These are phyloP conservation scores for Marronus borbonicus DNA, from an alignment of 2,888 invertebrate species.

Conservation along the genomic window DNA sequence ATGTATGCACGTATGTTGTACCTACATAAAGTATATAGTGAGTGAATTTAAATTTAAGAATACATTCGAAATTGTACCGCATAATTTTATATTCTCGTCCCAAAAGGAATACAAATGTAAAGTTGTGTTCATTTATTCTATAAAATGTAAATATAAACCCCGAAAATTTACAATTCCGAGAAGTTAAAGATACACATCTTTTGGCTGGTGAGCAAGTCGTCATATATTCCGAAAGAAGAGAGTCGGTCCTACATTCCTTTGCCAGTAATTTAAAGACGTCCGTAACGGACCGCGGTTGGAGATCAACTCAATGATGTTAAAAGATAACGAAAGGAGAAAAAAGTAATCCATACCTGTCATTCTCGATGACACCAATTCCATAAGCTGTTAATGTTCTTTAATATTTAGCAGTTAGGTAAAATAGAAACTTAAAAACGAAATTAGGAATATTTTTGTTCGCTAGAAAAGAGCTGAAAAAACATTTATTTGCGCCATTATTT, in stretches of 20 bases:
- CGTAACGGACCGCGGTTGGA: slow-evolving; percentile 60
- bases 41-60: slow-evolving; percentile 44
- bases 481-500: too few species aligned
- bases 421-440: too few species aligned
- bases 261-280: slow-evolving; percentile 64
- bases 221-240: slow-evolving; percentile 61
- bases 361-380: slow-evolving; percentile 39
- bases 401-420: neutral
- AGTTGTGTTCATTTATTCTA: slow-evolving; percentile 62
- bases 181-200: slow-evolving; percentile 67
- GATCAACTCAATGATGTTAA: slow-evolving; percentile 52
- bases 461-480: too few species aligned
- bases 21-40: slow-evolving; percentile 21
- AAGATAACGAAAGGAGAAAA: slow-evolving; percentile 38
- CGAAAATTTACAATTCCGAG: slow-evolving; percentile 67
- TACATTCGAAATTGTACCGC: slow-evolving; percentile 46
- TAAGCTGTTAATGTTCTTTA: slow-evolving; percentile 12
- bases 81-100: slow-evolving; percentile 48
- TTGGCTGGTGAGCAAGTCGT: slow-evolving; percentile 59
- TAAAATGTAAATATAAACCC: slow-evolving; percentile 64
- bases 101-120: slow-evolving; percentile 55
- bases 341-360: slow-evolving; percentile 45
- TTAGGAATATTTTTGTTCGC: too few species aligned
- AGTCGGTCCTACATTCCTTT: slow-evolving; percentile 64
- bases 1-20: neutral